phyloP scores from a whole-genome alignment of 2,113 vertebrate species.

The Tauraco erythrolophus region DNA sequence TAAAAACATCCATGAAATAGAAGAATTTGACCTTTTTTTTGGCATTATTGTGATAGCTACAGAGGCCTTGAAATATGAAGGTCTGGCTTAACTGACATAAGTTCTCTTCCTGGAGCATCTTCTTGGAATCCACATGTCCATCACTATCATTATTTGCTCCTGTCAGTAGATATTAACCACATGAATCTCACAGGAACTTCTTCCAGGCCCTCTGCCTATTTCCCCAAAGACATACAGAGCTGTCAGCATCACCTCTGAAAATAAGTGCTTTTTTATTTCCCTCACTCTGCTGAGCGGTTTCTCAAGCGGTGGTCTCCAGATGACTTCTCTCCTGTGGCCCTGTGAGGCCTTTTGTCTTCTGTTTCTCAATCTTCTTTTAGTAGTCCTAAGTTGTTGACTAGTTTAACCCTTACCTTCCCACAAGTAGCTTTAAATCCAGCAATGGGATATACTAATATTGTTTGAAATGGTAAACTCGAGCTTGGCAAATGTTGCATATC shows the following conservation, averaged over 20 bases:
- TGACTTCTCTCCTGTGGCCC: not conserved
- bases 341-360: not conserved
- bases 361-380: not conserved
- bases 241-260: not conserved
- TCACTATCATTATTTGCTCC: not conserved
- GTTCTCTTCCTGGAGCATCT: not conserved
- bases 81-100: not conserved
- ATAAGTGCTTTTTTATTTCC: not conserved
- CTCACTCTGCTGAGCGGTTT: not conserved
- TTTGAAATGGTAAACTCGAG: not conserved
- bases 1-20: not conserved
- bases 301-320: not conserved
- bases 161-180: not conserved
- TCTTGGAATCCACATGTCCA: not conserved
- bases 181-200: not conserved
- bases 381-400: not conserved
- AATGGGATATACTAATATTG: not conserved
- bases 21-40: not conserved
- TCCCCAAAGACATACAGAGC: not conserved
- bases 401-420: not conserved
- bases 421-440: not conserved
- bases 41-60: not conserved
- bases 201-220: not conserved
- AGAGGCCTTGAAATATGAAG: not conserved
- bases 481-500: not conserved